phyloP scores from a whole-genome alignment of 2,797 vertebrate genomes.

The Sebastes taczanowskii region DNA sequence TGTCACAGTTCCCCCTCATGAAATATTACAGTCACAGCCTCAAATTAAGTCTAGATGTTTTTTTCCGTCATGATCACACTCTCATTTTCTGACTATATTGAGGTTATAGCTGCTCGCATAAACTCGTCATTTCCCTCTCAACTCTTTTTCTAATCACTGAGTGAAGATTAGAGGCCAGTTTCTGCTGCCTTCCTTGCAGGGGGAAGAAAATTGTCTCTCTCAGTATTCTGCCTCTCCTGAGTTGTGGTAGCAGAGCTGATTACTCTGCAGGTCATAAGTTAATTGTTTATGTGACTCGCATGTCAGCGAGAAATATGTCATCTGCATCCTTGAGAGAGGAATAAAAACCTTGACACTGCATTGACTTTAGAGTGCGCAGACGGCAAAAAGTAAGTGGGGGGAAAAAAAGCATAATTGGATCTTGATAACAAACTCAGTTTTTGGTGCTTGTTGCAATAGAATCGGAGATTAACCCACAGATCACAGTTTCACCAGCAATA shows the following conservation, averaged over 20 bases:
- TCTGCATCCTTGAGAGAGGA: constrained; percentile 33
- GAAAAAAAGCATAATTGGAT: constrained; percentile 27
- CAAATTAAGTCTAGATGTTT: constrained; percentile 26
- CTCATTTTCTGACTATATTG: constrained; percentile 17
- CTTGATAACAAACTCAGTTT: constrained; percentile 4
- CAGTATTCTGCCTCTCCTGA: constrained; percentile 22
- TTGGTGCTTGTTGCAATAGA: neutral
- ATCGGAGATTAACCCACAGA: constrained; percentile 20
- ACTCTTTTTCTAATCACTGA: constrained; percentile 35
- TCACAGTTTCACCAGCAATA: neutral
- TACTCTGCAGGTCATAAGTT: constrained; percentile 66
- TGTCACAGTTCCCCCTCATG: neutral
- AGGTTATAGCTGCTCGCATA: constrained; percentile 27
- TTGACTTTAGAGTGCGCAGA: constrained; percentile 6
- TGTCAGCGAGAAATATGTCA: constrained; percentile 50
- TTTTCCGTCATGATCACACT: constrained; percentile 9
- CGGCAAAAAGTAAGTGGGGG: neutral
- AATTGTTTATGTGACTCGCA: constrained; percentile 68
- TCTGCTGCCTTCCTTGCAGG: constrained; percentile 25
- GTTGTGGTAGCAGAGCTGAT: constrained; percentile 36
- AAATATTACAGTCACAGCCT: constrained; percentile 35
- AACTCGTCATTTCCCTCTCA: constrained; percentile 44
- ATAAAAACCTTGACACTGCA: constrained; percentile 24
- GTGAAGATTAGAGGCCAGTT: constrained; percentile 46
- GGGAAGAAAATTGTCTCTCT: constrained; percentile 41